These are phyloP conservation scores for Listronotus oregonensis DNA, from an alignment of 1,140 invertebrate species.

Conservation along the genomic window DNA sequence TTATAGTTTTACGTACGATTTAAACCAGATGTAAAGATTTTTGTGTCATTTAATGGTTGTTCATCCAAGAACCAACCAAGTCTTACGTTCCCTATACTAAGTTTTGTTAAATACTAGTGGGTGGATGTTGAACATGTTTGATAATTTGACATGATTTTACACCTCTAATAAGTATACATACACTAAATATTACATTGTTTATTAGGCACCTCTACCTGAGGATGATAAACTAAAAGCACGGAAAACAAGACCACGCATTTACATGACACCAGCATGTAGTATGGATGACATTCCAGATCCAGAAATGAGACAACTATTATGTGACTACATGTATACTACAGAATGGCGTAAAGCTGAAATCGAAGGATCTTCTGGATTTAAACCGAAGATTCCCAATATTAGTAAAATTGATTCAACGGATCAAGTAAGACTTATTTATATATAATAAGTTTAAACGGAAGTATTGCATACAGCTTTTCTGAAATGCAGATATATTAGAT, in stretches of 20 bases:
- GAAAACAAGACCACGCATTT: conserved; percentile 56
- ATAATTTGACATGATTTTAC: too few species aligned
- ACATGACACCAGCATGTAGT: conserved; percentile 58
- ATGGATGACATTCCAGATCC: conserved; percentile 58
- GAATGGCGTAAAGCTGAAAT: conserved; percentile 43
- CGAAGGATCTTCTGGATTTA: conserved; percentile 30
- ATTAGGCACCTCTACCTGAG: conserved; percentile 37
- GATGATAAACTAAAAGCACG: conserved; percentile 49
- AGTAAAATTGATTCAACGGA: conserved; percentile 25
- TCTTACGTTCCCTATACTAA: too few species aligned
- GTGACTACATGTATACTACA: conserved; percentile 47
- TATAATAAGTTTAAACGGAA: not conserved
- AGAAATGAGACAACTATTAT: conserved; percentile 47
- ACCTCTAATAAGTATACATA: too few species aligned
- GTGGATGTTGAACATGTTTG: too few species aligned
- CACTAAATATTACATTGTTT: not conserved
- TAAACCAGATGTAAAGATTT: too few species aligned
- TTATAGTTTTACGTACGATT: too few species aligned
- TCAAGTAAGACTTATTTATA: conserved; percentile 11
- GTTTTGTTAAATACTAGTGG: too few species aligned
- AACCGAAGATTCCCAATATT: conserved; percentile 24
- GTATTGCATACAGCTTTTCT: too few species aligned
- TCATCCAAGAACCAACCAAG: too few species aligned
- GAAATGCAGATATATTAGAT: too few species aligned
- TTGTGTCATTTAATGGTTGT: too few species aligned